phyloP scores from a whole-genome alignment of 1,140 invertebrate species.

The Bombyx mandarina region DNA sequence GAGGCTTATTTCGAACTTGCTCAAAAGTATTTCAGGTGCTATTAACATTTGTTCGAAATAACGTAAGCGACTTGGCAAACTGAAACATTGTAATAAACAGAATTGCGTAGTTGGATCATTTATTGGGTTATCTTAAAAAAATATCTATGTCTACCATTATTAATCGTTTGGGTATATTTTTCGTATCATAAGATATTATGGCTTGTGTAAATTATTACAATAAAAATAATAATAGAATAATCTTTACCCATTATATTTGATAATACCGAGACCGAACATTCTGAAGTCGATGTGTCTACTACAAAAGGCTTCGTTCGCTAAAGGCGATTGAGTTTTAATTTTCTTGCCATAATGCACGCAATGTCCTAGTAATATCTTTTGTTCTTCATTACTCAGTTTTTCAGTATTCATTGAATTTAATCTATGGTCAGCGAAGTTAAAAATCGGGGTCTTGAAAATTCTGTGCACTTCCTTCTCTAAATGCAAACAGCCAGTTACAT shows the following conservation, averaged over 20 bases:
- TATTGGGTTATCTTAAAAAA: too few species aligned
- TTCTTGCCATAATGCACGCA: slow-evolving; percentile 20
- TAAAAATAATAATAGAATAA: not conserved
- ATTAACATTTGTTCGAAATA: slow-evolving; percentile 21
- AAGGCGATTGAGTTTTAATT: slow-evolving; percentile 23
- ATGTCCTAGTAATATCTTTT: slow-evolving; percentile 22
- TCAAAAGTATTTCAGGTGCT: slow-evolving; percentile 19
- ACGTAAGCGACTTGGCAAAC: slow-evolving; percentile 19
- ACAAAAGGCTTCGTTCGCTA: slow-evolving; percentile 30
- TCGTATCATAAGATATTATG: not conserved
- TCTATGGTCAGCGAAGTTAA: slow-evolving; percentile 55
- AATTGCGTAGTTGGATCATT: too few species aligned
- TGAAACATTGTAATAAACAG: slow-evolving; percentile 1
- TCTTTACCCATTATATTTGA: slow-evolving; percentile 29
- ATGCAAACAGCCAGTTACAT: slow-evolving; percentile 11
- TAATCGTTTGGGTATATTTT: not conserved
- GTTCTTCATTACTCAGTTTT: slow-evolving; percentile 19
- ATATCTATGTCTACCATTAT: too few species aligned
- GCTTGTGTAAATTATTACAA: too few species aligned
- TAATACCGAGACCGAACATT: slow-evolving; percentile 28
- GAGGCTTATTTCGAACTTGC: slow-evolving; percentile 13
- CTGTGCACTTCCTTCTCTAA: slow-evolving; percentile 73
- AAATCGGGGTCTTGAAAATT: slow-evolving; percentile 70
- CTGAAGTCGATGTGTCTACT: slow-evolving; percentile 23
- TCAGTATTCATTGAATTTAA: slow-evolving; percentile 15